Conservation (phyloP, 2,797 vertebrate genomes). For the Aselliscus stoliczkanus region DNA sequence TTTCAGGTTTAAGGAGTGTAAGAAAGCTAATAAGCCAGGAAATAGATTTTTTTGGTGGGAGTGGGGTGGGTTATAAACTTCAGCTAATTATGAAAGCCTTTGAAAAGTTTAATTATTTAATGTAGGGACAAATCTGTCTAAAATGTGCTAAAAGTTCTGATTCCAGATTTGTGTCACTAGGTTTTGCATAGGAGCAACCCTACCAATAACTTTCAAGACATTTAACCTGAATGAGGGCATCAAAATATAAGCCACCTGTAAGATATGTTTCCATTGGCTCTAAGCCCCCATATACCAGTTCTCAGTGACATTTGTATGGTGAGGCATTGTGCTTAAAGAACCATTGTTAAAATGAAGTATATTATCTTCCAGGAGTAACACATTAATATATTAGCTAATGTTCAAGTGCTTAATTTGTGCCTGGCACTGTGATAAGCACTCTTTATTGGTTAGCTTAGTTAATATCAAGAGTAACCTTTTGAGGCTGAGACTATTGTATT, state of each 20-base stretch:
- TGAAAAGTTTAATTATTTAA: conserved; percentile 17
- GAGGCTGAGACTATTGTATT: neutral
- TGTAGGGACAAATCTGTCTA: neutral
- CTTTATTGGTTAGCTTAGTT: neutral
- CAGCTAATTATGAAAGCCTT: conserved; percentile 19
- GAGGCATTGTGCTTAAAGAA: neutral
- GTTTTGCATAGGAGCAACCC: neutral
- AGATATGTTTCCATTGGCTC: neutral
- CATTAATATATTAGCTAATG: neutral
- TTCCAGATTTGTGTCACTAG: neutral
- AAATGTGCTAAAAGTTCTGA: conserved; percentile 18
- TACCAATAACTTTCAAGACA: conserved; percentile 19
- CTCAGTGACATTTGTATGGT: neutral
- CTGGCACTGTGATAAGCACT: neutral
- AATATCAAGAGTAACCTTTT: neutral
- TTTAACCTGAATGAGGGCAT: neutral
- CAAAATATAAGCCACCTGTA: neutral
- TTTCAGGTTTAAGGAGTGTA: neutral
- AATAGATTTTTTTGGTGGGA: neutral
- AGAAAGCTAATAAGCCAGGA: neutral
- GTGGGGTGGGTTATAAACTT: neutral
- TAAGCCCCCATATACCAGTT: neutral
- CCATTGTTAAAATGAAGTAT: neutral
- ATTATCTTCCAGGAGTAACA: neutral
- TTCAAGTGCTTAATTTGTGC: neutral